Evolutionary conservation across 2,113 vertebrate genomes (phyloP), one percentile per base, ranked within the genome.

Genomic region (Aegotheles bennettii): DNA sequence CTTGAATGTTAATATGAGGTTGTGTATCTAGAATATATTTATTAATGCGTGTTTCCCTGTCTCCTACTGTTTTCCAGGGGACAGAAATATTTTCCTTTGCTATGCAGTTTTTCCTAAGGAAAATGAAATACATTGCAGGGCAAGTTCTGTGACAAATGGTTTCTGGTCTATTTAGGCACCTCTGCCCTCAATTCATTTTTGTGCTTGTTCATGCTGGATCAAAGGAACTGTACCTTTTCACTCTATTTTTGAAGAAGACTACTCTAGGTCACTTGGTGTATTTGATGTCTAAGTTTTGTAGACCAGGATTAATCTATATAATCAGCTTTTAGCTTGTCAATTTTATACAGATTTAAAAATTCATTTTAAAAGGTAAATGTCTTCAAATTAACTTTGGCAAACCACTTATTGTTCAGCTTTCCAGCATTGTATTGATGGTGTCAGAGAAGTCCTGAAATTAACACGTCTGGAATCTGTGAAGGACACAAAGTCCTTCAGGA

Each of bases 171-270:
- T 97, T 86, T 95, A 81, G 90, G 65, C 76, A 87, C 94, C 91
- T 94, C 83, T 97, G 89, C 86, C 85, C 71, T 94, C 96, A 96
- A 96, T 97, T 95, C 93, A 89, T 96, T 96, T 81, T 67, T 91
- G 63, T 79, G 50, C 89, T 95, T 92, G 94, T 93, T 88, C 61
- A 65, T 75, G 80, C n/a, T 80, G 87, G 75, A 69, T 92, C 23
- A 35, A 85, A 61, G 88, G 91, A 91, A 70, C 61, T 67, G 26
- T 65, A 74, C 59, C 21, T 48, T 61, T 94, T 84, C 56, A 86
- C 38, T 89, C 69, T 94, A 28, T 94, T 95, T 91, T 94, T 91
- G 84, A 90, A 87, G 77, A 69, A 53, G 57, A 93, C 31, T 89
- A 6, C 33, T 67, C 59, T 36, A 89, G 76, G 53, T 91, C 54